phyloP scores from a whole-genome alignment of 2,888 invertebrate species.

The Hylaea fasciaria region DNA sequence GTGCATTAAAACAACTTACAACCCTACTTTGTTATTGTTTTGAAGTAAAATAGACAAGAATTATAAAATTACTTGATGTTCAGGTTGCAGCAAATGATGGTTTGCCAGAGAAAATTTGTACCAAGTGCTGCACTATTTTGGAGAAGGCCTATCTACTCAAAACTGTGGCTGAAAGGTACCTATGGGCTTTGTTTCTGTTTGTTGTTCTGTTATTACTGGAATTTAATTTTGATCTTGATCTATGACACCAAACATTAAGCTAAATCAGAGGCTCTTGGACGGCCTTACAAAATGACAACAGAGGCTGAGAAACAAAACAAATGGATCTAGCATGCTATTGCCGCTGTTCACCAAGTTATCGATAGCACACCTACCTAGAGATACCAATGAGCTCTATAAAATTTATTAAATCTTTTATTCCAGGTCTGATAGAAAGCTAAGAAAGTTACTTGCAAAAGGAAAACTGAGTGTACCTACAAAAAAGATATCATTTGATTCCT shows the following conservation, averaged over 20 bases:
- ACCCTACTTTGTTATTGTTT: conserved; percentile 3
- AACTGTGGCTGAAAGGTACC: conserved; percentile 80
- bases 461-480: conserved; percentile 66
- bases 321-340: too few relatives aligned
- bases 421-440: conserved; percentile 75
- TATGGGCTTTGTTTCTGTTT: conserved; percentile 1
- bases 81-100: conserved; percentile 78
- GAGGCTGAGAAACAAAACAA: too few relatives aligned
- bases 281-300: too few relatives aligned
- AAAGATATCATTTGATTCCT: conserved; percentile 79
- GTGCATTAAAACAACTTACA: too few relatives aligned
- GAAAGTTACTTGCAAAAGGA: conserved; percentile 61
- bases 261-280: too few relatives aligned
- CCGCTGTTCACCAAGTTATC: too few relatives aligned
- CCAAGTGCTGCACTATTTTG: conserved; percentile 74
- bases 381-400: too few relatives aligned
- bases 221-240: too few relatives aligned
- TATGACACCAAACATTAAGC: too few relatives aligned
- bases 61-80: conserved; percentile 29
- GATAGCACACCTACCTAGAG: too few relatives aligned
- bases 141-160: conserved; percentile 79
- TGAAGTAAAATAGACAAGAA: background rate
- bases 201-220: too few relatives aligned
- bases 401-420: background rate
- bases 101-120: conserved; percentile 78